These are phyloP conservation scores for Rosalia funebris DNA, from an alignment of 2,888 invertebrate species.

Conservation along the genomic window DNA sequence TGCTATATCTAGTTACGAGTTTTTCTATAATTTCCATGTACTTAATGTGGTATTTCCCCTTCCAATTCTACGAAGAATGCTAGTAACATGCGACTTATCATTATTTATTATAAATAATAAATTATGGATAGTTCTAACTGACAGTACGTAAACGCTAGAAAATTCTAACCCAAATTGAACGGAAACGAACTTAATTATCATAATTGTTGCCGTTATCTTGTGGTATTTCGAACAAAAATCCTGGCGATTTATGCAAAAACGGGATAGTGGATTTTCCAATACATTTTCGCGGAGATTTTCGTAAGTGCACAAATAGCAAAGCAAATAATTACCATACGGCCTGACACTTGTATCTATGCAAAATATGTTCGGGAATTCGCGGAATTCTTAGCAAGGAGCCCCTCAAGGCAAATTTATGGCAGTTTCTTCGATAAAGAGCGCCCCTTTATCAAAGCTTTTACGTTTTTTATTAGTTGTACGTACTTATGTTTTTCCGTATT, in stretches of 20 bases:
- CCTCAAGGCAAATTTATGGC: constrained; percentile 25
- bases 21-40: too few species aligned
- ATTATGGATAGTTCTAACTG: too few species aligned
- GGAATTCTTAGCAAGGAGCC: constrained; percentile 23
- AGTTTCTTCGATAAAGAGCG: constrained; percentile 24
- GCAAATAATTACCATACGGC: constrained; percentile 17
- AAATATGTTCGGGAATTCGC: constrained; percentile 18
- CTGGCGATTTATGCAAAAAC: constrained; percentile 10
- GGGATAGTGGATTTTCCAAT: constrained; percentile 11
- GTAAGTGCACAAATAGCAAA: background rate
- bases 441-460: constrained; percentile 33
- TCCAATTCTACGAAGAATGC: too few species aligned
- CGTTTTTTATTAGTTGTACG: constrained; percentile 26
- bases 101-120: too few species aligned
- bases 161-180: too few species aligned
- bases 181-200: too few species aligned
- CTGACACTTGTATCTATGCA: constrained; percentile 29
- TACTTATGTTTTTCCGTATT: constrained; percentile 42
- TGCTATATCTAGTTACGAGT: too few species aligned
- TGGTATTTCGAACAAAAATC: background rate
- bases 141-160: too few species aligned
- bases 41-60: too few species aligned
- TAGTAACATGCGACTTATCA: too few species aligned
- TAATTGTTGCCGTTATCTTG: background rate
- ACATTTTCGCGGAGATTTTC: constrained; percentile 20